These are phyloP conservation scores for Oxytorus armatus DNA, from an alignment of 2,888 invertebrate species.

Conservation along the genomic window DNA sequence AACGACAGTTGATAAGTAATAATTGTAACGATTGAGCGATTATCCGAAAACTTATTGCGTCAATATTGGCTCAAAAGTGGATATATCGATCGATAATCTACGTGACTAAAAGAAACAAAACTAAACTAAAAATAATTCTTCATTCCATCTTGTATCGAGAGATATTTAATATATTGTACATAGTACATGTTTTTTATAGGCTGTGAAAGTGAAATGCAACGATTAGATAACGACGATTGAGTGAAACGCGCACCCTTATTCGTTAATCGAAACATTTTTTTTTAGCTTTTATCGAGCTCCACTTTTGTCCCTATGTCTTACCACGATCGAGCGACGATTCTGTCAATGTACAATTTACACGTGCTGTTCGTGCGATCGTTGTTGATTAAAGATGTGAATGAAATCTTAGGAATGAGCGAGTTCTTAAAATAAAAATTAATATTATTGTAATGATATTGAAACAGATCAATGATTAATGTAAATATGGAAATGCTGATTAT, in stretches of 20 bases:
- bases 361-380: slow-evolving; percentile 19
- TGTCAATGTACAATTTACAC: slow-evolving; percentile 9
- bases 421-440: slow-evolving; percentile 27
- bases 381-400: slow-evolving; percentile 14
- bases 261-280: no score
- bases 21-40: slow-evolving; percentile 9
- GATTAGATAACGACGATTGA: slow-evolving; percentile 31
- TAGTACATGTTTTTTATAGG: slow-evolving; percentile 69
- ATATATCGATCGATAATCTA: slow-evolving; percentile 23
- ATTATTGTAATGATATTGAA: slow-evolving; percentile 12
- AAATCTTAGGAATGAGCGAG: slow-evolving; percentile 15
- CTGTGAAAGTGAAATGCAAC: slow-evolving; percentile 70
- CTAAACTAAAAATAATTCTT: slow-evolving; percentile 21
- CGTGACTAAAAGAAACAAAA: slow-evolving; percentile 14
- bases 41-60: background rate
- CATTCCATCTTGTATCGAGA: slow-evolving; percentile 59
- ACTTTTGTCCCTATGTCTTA: no score
- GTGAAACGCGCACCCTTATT: no score
- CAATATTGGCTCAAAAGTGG: slow-evolving; percentile 1
- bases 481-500: slow-evolving; percentile 44
- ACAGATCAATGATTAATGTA: slow-evolving; percentile 57
- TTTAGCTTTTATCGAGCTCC: no score
- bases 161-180: slow-evolving; percentile 68
- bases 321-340: no score
- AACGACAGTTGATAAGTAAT: slow-evolving; percentile 14